Evolutionary conservation across 35 echinoderm and acorn worm species (phyloP), one percentile per base, ranked within the genome.

Genomic region (Holothuria glaberrima): DNA sequence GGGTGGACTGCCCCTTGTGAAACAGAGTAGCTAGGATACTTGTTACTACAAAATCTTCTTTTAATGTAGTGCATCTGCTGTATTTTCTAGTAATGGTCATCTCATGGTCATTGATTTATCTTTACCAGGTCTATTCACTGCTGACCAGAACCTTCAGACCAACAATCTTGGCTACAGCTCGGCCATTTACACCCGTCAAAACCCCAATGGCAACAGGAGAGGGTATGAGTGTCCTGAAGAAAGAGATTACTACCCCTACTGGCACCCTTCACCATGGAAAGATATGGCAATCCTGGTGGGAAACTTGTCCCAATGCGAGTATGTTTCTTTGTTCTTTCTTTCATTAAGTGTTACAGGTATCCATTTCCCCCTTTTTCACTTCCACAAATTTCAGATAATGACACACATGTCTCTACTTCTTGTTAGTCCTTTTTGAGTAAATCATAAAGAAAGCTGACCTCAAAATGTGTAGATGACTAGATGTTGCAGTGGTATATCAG

Each of bases 151-250:
- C 36, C 66, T 99, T 32, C 87, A 94, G 60, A 86, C 41, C 20
- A 92, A 99, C 52, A 92, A 92, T 24, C 86, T 83, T 52, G 97
- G 93, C 9, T 99, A 99, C 90, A 99, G 97, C 62, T 99, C 97
- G 4, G 97, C 97, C 16, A 99, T 92, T 21, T 95, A 95, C 88
- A 99, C 97, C 31, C 66, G 97, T 44, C 97, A 99, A 88, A 99
- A 99, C 58, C 97, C 97, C 17, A 92, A 94, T 66, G 97, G 97
- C 45, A 93, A 92, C 58, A 84, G 94, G 52, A 83, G 93, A 34
- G 97, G 93, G 17, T 99, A 95, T 82, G 97, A 99, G 88, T 99
- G 97, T 38, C 97, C 97, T 36, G 97, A 99, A 64, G 97, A 99
- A 64, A 61, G 97, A 24, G 97, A 99, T 74, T 93, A 99, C 90